These are phyloP conservation scores for Recurvirostra avosetta DNA, from an alignment of 2,113 vertebrate genomes.

Conservation along the genomic window DNA sequence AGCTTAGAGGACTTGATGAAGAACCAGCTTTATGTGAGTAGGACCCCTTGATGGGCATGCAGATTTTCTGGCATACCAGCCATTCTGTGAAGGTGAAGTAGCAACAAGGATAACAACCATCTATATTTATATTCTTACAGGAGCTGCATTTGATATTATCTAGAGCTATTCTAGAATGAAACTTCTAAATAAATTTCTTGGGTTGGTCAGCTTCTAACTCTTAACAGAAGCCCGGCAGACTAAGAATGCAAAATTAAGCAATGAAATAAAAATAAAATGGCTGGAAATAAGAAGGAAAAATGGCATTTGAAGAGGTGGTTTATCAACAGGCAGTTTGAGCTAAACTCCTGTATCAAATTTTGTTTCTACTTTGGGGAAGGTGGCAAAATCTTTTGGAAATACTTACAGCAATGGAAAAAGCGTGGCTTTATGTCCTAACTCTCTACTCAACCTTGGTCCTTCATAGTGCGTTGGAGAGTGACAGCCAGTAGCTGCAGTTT, in stretches of 20 bases:
- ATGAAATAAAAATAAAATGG: not conserved
- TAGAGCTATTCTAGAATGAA: not conserved
- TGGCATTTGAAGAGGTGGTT: not conserved
- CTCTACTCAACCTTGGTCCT: not conserved
- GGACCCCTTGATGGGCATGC: not conserved
- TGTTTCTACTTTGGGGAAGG: not conserved
- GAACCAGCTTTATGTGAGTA: not conserved
- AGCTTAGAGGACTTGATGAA: not conserved
- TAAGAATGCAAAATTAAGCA: not conserved
- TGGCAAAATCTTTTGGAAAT: not conserved
- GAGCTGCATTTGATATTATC: not conserved
- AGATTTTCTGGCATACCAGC: not conserved
- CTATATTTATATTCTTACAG: not conserved
- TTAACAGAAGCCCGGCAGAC: not conserved
- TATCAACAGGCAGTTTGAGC: not conserved
- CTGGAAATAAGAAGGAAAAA: not conserved
- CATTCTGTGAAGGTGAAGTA: not conserved
- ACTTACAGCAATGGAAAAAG: not conserved
- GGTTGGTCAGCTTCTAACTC: not conserved
- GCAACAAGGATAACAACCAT: not conserved
- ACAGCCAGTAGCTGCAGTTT: not conserved
- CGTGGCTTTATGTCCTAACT: not conserved
- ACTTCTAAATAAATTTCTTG: not conserved
- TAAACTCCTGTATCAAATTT: not conserved
- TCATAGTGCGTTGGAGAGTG: fast-evolving